Evolutionary conservation across 2,797 vertebrate species (phyloP).

Genomic region (Ceryle rudis): DNA sequence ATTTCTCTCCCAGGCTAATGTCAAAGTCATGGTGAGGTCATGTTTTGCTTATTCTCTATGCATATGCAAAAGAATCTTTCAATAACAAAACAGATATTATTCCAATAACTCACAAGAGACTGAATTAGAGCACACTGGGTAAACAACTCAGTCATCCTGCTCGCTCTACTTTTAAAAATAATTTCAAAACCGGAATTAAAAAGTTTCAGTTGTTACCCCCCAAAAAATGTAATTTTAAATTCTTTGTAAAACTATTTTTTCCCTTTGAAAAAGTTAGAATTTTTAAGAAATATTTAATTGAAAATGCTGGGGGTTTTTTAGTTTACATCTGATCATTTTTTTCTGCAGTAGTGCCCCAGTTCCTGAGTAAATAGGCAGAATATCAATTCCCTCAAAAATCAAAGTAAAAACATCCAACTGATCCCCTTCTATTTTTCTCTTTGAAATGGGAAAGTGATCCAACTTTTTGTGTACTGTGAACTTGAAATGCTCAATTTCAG

Average conservation of each 20-base stretch:
- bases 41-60: background rate
- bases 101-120: background rate
- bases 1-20: background rate
- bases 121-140: background rate
- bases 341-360: no score
- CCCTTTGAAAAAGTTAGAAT: background rate
- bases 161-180: fast-evolving
- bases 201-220: background rate
- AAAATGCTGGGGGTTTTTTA: background rate
- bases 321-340: background rate
- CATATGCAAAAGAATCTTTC: background rate
- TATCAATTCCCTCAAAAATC: background rate
- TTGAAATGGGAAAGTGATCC: background rate
- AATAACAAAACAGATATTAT: no score
- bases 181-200: background rate
- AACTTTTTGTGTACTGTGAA: background rate
- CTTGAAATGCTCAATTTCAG: background rate
- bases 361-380: background rate
- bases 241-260: fast-evolving
- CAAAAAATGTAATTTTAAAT: no score
- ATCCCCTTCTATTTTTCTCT: background rate
- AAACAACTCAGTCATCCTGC: fast-evolving
- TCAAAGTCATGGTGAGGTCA: background rate
- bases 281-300: fast-evolving
- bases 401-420: background rate